phyloP scores from a whole-genome alignment of 2,113 vertebrate genomes.

The Labeo catla region DNA sequence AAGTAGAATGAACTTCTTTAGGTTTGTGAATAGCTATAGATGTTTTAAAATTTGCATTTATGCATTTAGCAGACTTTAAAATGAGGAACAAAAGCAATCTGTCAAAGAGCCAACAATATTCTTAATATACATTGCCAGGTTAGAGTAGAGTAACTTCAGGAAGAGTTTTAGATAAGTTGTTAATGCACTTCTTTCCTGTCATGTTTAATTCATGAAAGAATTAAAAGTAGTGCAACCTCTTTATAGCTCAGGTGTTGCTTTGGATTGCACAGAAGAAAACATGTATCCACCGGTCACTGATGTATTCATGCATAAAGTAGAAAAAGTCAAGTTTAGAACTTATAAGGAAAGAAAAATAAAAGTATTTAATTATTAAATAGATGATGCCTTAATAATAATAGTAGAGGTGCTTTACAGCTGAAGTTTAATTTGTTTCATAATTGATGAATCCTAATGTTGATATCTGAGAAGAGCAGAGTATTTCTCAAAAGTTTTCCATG shows the following conservation, averaged over 20 bases:
- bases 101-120: too few relatives aligned
- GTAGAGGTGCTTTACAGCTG: too few relatives aligned
- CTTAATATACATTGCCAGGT: too few relatives aligned
- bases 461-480: neutral
- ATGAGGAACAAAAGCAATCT: too few relatives aligned
- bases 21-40: neutral
- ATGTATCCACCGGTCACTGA: neutral
- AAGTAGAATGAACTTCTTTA: neutral
- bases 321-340: neutral
- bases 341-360: neutral
- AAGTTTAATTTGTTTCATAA: too few relatives aligned
- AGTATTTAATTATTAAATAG: neutral
- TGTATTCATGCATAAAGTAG: neutral
- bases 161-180: neutral
- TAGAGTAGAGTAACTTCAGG: neutral
- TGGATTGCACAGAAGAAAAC: neutral
- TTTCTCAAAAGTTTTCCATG: neutral
- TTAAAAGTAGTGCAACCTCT: neutral
- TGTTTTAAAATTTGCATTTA: neutral
- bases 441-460: neutral
- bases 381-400: neutral
- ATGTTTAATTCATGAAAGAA: neutral
- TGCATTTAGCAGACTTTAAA: too few relatives aligned
- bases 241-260: neutral
- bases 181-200: neutral